Conservation (phyloP, 64 coral and sea anemone genomes). For the Montipora capricornis region DNA sequence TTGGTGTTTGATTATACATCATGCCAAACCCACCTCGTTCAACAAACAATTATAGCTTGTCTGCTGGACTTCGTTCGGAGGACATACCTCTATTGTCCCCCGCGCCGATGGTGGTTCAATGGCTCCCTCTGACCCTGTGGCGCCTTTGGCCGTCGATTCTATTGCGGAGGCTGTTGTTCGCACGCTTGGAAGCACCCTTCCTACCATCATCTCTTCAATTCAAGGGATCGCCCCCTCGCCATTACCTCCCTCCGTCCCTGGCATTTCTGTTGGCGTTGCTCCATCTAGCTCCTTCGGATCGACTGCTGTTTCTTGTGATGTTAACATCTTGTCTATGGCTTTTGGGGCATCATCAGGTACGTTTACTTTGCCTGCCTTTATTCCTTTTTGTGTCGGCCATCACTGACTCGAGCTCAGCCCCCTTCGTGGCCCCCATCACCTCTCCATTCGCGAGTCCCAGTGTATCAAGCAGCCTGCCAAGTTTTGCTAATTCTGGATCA, state of each 20-base stretch:
- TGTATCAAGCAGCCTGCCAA: neutral
- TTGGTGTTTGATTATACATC: neutral
- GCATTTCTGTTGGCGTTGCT: neutral
- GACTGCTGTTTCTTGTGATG: neutral
- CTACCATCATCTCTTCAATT: neutral
- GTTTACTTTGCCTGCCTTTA: neutral
- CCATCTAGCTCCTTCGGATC: neutral
- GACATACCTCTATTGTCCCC: neutral
- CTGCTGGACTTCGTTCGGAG: too few relatives aligned
- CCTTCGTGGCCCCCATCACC: neutral
- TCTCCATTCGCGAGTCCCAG: neutral
- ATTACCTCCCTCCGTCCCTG: neutral
- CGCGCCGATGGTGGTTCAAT: neutral
- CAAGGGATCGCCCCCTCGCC: neutral
- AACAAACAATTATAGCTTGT: slow-evolving; percentile 17
- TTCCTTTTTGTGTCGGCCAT: neutral
- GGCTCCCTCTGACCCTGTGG: neutral
- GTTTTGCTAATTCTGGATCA: too few relatives aligned
- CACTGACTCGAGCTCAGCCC: slow-evolving; percentile 4
- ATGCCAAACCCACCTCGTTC: neutral
- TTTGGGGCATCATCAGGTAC: neutral
- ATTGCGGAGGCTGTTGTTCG: neutral
- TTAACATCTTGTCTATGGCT: too few relatives aligned
- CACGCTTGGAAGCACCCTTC: neutral
- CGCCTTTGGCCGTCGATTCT: neutral